phyloP scores from a whole-genome alignment of 1,140 invertebrate genomes.

The Musca vetustissima region DNA sequence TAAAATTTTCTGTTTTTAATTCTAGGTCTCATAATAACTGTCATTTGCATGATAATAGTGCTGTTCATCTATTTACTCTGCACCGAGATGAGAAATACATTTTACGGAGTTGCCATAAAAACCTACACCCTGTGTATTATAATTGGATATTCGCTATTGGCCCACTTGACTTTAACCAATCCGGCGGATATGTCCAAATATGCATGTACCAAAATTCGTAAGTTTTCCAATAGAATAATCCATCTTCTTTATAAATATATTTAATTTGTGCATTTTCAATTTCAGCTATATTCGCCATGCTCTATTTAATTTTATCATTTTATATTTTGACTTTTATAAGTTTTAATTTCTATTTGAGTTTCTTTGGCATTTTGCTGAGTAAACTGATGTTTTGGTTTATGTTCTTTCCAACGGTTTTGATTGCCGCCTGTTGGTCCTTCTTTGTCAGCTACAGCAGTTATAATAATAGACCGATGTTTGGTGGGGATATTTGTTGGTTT shows the following conservation, averaged over 20 bases:
- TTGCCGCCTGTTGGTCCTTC: conserved; percentile 45
- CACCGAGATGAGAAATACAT: conserved; percentile 48
- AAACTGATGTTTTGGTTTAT: conserved; percentile 52
- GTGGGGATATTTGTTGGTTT: conserved; percentile 50
- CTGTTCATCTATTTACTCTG: conserved; percentile 46
- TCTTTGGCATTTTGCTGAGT: conserved; percentile 46
- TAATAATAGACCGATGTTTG: conserved; percentile 37
- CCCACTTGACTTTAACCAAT: conserved; percentile 43
- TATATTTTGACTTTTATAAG: conserved; percentile 49
- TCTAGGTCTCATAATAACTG: conserved; percentile 44
- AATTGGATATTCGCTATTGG: conserved; percentile 44
- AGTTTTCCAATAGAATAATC: conserved; percentile 19
- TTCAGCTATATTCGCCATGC: conserved; percentile 39
- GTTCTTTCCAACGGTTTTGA: conserved; percentile 40
- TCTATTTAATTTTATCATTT: conserved; percentile 46
- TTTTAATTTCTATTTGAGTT: conserved; percentile 49
- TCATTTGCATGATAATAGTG: conserved; percentile 49
- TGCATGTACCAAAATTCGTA: conserved; percentile 44
- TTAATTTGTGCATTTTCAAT: neutral
- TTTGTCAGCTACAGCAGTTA: conserved; percentile 41
- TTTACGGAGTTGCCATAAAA: conserved; percentile 50
- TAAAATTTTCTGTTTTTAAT: neutral
- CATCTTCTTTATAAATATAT: neutral
- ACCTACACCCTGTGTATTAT: conserved; percentile 45
- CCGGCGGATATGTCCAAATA: conserved; percentile 38